Evolutionary conservation across 2,113 vertebrate genomes (phyloP), one percentile per base, ranked within the genome.

Genomic region (Furnarius figulus): DNA sequence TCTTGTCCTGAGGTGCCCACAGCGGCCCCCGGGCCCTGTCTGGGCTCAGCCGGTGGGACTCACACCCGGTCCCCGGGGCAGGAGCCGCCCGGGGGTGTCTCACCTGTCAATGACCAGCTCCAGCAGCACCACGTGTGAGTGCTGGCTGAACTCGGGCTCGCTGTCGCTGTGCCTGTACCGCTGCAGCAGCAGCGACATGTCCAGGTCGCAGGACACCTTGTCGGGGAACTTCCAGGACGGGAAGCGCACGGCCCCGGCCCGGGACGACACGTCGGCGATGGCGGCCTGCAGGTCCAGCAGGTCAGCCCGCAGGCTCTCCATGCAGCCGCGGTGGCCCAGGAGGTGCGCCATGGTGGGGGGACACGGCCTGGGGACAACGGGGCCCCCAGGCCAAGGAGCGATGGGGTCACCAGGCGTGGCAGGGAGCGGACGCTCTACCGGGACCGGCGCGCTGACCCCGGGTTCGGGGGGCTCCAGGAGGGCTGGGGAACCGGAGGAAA

Each of bases 191-290:
- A 95, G 87, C 7, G 97, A 93, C 90, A 99, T 94, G 85, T 99
- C 99, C 94, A 99, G 95, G 39, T 99, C 98, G 56, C 98, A 99
- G 25, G 99, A 98, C 10, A 98, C 77, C 40, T 98, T 98, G 77
- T 99, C 98, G 1, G 99, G 99, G 93, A 99, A 99, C 93, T 99
- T 99, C 99, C 99, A 99, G 28, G 99, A 99, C 18, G 98, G 98
- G 71, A 96, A 98, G 14, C 93, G 98, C 52, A 98, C 97, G 0
- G 99, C 98, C 31, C 99, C 99, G 0, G 98, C 98, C 10, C 98
- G 97, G 9, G 99, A 99, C 88, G 98, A 98, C 5, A 99, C 98
- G 4, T 99, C 98, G 47, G 98, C 61, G 39, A 99, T 97, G 47
- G 98, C 97, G 1, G 98, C 98, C 87, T 99, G 99, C 46, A 99